Conservation (phyloP, 2,797 vertebrate genomes). For the Microctenopoma stevenorrisi region DNA sequence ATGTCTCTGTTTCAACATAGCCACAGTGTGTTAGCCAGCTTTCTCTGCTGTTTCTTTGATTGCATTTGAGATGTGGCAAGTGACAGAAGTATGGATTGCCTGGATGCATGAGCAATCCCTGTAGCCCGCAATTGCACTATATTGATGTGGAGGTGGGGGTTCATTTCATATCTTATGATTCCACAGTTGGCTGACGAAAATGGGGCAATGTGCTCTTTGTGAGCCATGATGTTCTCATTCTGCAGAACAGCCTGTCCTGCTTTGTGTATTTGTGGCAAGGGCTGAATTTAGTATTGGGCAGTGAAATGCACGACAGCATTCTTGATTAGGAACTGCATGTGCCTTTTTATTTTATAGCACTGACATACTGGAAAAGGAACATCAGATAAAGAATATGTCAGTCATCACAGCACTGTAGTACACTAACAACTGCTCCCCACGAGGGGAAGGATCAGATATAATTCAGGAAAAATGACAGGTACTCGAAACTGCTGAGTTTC, state of each 20-base stretch:
- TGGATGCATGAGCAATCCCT: slow-evolving; percentile 76
- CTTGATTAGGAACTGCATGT: slow-evolving; percentile 43
- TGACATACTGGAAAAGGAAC: slow-evolving; percentile 32
- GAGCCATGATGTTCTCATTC: slow-evolving; percentile 68
- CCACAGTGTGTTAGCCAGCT: slow-evolving; percentile 31
- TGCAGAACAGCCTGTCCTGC: slow-evolving; percentile 56
- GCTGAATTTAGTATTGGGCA: slow-evolving; percentile 53
- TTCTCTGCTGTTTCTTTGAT: slow-evolving; percentile 63
- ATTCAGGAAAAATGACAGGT: slow-evolving; percentile 31
- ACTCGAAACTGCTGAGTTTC: slow-evolving; percentile 21
- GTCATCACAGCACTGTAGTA: slow-evolving; percentile 14
- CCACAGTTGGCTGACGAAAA: slow-evolving; percentile 67
- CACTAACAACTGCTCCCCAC: slow-evolving; percentile 38
- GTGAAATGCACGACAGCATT: slow-evolving; percentile 50
- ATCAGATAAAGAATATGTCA: slow-evolving; percentile 33
- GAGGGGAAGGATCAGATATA: slow-evolving; percentile 41
- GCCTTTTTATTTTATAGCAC: slow-evolving; percentile 25
- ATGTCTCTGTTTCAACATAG: slow-evolving; percentile 37
- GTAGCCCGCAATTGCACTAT: slow-evolving; percentile 77
- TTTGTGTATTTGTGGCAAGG: slow-evolving; percentile 58
- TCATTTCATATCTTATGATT: slow-evolving; percentile 74
- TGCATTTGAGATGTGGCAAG: slow-evolving; percentile 71
- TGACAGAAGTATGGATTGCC: slow-evolving; percentile 78
- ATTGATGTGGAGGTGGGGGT: slow-evolving; percentile 72
- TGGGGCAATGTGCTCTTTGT: slow-evolving; percentile 72